phyloP scores from a whole-genome alignment of 2,113 vertebrate species.

The Theristicus caerulescens region DNA sequence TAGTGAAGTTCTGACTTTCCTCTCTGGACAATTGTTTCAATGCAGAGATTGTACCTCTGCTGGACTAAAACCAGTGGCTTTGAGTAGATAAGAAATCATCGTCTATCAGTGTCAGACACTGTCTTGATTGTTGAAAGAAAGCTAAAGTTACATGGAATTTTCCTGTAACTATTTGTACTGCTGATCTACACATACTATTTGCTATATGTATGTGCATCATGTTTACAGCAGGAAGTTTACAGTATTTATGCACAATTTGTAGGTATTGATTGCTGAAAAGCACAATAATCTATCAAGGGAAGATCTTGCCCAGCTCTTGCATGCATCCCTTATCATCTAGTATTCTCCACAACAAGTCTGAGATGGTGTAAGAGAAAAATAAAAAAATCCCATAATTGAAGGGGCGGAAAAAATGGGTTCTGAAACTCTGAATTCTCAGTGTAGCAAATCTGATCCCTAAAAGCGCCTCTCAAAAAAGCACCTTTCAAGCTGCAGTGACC shows the following conservation, averaged over 20 bases:
- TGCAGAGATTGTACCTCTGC: not conserved
- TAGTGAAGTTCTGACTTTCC: not conserved
- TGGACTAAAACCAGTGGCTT: not conserved
- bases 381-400: not conserved
- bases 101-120: not conserved
- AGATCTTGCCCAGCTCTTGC: not conserved
- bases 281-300: not conserved
- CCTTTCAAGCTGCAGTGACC: not conserved
- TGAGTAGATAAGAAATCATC: not conserved
- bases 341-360: not conserved
- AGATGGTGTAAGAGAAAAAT: not conserved
- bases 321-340: not conserved
- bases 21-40: not conserved
- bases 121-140: not conserved
- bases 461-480: not conserved
- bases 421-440: not conserved
- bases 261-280: not conserved
- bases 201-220: not conserved
- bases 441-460: not conserved
- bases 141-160: not conserved
- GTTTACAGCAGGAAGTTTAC: not conserved
- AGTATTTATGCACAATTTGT: not conserved
- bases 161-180: not conserved
- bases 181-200: not conserved
- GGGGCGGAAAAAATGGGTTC: accelerated